Base-by-base conservation (phyloP, 2,113 vertebrate species). In the Hippocampus mohnikei region DNA sequence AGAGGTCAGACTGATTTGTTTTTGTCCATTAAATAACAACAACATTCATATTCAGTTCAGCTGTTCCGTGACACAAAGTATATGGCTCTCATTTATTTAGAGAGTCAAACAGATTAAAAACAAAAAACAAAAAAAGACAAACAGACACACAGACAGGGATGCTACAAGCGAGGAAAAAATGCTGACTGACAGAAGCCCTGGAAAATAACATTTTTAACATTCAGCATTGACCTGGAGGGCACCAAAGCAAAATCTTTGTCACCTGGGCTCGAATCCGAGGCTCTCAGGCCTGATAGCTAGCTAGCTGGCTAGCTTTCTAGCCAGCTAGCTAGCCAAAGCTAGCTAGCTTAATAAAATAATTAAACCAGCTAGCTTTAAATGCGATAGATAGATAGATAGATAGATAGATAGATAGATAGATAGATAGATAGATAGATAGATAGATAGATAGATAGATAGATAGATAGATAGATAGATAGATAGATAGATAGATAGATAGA, bases 11-110 rank as follows among this genome's bases (percentile, higher is more conserved):
- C 13, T 15, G 29, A 10, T 60, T 68, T 33, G 61, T 71, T 33
- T 8, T 65, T 7, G 56, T 62, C 56, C 18, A 5, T 59, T 78
- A 70, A 44, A 55, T 72, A 71, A 77, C 59, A 61, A 66, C 74
- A 66, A 70, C 40, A 46, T 25, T 16, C 56, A 58, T 25, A 27
- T 58, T 58, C 27, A 8, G 18, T 7, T 7, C 25, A 59, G 56
- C 56, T 27, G 29, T 59, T 18, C 29, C 25, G 15, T 18, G 27
- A 60, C 15, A 33, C 2, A 27, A 27, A 27, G 12, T 27, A 59
- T 13, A 3, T 29, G 56, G 25, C 25, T 59, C 56, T 15, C 13
- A 8, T 29, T 33, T 60, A 13, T 27, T 29, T 18, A 33, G 33
- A 5, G 56, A 33, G 10, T 44, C 12, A 58, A 5, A 20, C 5